phyloP scores from a whole-genome alignment of 2,113 vertebrate species.

The Tretioscincus oriximinensis region DNA sequence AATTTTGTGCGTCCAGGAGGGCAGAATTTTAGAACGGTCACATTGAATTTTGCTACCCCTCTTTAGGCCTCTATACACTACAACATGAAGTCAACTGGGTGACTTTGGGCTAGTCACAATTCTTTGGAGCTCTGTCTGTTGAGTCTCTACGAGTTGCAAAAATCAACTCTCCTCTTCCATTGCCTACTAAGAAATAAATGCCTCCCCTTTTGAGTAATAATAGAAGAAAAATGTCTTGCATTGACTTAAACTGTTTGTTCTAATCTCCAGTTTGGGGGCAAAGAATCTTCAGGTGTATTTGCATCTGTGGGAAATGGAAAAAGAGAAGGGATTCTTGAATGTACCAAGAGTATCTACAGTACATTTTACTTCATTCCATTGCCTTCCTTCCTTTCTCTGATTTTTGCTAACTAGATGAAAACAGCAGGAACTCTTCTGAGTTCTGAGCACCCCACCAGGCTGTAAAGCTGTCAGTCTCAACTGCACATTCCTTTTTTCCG shows the following conservation, averaged over 20 bases:
- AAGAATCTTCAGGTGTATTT: background rate
- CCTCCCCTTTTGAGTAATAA: background rate
- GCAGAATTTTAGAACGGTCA: too few species aligned
- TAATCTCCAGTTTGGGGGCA: background rate
- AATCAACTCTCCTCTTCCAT: too few species aligned
- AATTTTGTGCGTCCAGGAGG: too few species aligned
- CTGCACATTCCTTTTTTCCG: conserved; percentile 15
- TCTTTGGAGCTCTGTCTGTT: too few species aligned
- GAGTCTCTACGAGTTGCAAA: too few species aligned
- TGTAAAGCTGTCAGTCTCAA: conserved; percentile 31
- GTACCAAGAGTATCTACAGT: background rate
- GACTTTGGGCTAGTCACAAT: too few species aligned
- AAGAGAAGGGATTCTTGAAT: background rate
- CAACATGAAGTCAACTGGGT: too few species aligned
- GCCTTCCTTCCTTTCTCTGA: background rate
- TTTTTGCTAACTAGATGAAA: conserved; percentile 39
- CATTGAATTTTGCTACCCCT: too few species aligned
- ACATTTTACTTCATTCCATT: conserved; percentile 7
- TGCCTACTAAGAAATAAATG: background rate
- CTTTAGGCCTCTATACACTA: too few species aligned
- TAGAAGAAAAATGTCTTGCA: background rate
- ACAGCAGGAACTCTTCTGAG: conserved; percentile 21
- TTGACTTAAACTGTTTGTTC: background rate
- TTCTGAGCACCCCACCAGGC: background rate
- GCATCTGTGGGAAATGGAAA: background rate